Base-by-base conservation (phyloP, 2,888 invertebrate species). In the Brachyopa scutellaris region DNA sequence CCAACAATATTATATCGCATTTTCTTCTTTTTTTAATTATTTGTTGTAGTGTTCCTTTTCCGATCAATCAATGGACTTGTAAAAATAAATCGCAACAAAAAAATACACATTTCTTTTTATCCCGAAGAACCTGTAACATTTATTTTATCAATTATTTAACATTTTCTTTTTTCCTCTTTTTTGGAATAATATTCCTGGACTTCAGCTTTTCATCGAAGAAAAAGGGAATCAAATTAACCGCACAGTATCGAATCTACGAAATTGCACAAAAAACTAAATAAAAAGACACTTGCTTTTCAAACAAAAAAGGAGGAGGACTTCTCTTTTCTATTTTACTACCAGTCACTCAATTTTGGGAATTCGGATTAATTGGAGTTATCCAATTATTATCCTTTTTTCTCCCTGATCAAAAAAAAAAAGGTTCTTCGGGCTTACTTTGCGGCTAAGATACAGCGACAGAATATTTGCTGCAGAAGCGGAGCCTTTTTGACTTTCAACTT, bases 81-180 rank as follows among this genome's bases (percentile, higher is more conserved):
- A 55, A 17, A 17, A 33, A 45, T n/a, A 15, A 13, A 11, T n/a
- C n/a, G n/a, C 15, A 47, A 26, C 7, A 21, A 15, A 29, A n/a
- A n/a, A n/a, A n/a, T n/a, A n/a, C n/a, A n/a, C n/a, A n/a, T 38
- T 8, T 13, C 36, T 62, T 62, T 36, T 67, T 31, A 23, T 38
- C 67, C 79, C 79, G 67, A 74, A 69, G 79, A 80, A 80, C 79
- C 74, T 74, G 74, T 62, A 42, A 26, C 33, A 40, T 38, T 62
- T 40, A 40, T 36, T 31, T 47, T 31, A 21, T 26, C 23, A 53
- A 33, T 31, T 45, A 51, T 40, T 66, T 40, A 6, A 1, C 36
- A 42, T 53, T 69, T 67, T 55, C 40, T 11, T 57, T 33, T 76
- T 69, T 61, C 61, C 45, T 33, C 33, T 49, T 66, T 51, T 66